Conservation (phyloP, 2,797 vertebrate genomes). For the Tarsius wallacei region DNA sequence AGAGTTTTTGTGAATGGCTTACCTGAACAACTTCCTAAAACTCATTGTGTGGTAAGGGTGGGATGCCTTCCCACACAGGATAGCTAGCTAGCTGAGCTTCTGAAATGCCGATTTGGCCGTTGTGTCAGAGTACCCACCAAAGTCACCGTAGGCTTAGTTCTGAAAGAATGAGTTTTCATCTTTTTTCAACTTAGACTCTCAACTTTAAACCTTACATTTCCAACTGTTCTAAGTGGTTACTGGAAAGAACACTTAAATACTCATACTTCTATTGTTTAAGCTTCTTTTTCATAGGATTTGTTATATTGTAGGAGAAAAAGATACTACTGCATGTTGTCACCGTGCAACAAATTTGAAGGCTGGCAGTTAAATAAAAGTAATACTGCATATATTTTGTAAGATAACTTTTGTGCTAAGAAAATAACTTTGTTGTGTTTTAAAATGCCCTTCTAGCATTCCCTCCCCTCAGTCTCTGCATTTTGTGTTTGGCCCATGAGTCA, state of each 20-base stretch:
- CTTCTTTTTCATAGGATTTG: constrained; percentile 30
- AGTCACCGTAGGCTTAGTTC: not conserved
- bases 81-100: constrained; percentile 36
- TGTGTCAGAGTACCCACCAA: not conserved
- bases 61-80: not conserved
- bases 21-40: constrained; percentile 39
- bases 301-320: not conserved
- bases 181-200: constrained; percentile 58
- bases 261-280: constrained; percentile 11
- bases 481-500: not conserved
- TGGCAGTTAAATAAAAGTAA: constrained; percentile 11
- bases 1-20: constrained; percentile 26
- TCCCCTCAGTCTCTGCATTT: not conserved
- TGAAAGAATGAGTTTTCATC: constrained; percentile 22
- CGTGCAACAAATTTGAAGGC: not conserved
- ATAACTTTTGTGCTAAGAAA: constrained; percentile 38
- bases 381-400: constrained; percentile 16
- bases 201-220: constrained; percentile 43
- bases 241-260: not conserved
- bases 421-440: constrained; percentile 59
- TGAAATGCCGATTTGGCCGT: constrained; percentile 42
- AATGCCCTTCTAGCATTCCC: not conserved
- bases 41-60: not conserved
- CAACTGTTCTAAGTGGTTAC: not conserved
- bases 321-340: not conserved